Percentiles rank a stretch among this genome's conserved stretches.
These are phyloP conservation scores for Lumbricus terrestris DNA, from an alignment of 2,888 invertebrate genomes.

Conservation along the genomic window DNA sequence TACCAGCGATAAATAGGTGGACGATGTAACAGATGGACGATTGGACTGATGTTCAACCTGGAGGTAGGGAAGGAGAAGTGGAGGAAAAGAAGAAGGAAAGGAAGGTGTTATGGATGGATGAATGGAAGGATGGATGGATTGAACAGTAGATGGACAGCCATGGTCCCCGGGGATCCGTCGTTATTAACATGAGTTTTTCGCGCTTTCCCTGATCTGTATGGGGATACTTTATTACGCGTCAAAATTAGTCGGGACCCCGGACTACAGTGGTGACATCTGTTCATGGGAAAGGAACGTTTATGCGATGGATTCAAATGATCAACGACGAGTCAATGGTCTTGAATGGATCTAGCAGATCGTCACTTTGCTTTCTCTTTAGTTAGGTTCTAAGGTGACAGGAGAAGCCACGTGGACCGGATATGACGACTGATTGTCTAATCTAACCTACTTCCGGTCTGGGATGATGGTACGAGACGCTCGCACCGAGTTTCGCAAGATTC, in stretches of 20 bases:
- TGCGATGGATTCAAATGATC: background rate
- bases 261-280: background rate
- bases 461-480: background rate
- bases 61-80: background rate
- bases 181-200: background rate
- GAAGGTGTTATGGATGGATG: background rate
- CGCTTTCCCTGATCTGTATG: background rate
- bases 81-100: background rate
- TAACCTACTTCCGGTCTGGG: background rate
- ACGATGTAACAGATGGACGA: background rate
- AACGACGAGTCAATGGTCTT: background rate
- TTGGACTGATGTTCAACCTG: background rate
- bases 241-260: background rate
- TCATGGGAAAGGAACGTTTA: background rate
- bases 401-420: background rate
- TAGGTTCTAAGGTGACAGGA: background rate
- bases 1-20: no score
- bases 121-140: background rate
- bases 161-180: no score
- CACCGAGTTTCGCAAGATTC: no score
- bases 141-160: background rate
- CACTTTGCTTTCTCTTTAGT: background rate
- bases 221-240: background rate
- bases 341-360: background rate
- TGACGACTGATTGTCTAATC: background rate